These are phyloP conservation scores for Nycticryphes semicollaris DNA, from an alignment of 2,113 vertebrate genomes.

Conservation along the genomic window DNA sequence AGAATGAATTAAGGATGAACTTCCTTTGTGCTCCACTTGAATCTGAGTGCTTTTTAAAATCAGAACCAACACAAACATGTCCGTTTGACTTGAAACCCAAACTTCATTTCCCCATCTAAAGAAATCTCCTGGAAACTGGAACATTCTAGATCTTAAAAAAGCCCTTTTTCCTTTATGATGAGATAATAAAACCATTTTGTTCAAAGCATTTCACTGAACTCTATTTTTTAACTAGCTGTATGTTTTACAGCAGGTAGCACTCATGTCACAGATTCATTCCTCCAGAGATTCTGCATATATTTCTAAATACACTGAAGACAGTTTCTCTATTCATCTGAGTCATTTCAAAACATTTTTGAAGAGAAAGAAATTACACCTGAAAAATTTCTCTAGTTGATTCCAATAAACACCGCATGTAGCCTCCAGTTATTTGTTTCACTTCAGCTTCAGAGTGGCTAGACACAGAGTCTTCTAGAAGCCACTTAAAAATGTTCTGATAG, in stretches of 20 bases:
- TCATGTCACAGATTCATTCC: neutral
- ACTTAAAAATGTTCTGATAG: rapidly evolving
- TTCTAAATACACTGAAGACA: neutral
- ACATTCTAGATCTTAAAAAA: neutral
- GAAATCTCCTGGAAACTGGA: neutral
- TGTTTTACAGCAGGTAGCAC: neutral
- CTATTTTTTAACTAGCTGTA: neutral
- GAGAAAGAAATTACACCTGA: neutral
- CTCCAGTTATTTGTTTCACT: neutral
- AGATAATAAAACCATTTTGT: neutral
- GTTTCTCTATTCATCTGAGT: neutral
- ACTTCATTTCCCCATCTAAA: neutral
- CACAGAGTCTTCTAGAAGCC: neutral
- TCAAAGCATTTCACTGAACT: neutral
- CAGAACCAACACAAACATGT: neutral
- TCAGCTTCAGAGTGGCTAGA: neutral
- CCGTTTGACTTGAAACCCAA: neutral
- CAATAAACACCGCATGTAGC: neutral
- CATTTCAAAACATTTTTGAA: neutral
- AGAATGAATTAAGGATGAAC: slow-evolving; percentile 22
- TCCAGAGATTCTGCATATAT: neutral
- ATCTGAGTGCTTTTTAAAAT: neutral
- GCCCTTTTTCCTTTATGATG: neutral
- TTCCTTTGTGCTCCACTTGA: neutral
- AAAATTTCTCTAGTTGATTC: neutral